Evolutionary conservation across 2,797 vertebrate genomes (phyloP).

Genomic region (Kryptopterus vitreolus): DNA sequence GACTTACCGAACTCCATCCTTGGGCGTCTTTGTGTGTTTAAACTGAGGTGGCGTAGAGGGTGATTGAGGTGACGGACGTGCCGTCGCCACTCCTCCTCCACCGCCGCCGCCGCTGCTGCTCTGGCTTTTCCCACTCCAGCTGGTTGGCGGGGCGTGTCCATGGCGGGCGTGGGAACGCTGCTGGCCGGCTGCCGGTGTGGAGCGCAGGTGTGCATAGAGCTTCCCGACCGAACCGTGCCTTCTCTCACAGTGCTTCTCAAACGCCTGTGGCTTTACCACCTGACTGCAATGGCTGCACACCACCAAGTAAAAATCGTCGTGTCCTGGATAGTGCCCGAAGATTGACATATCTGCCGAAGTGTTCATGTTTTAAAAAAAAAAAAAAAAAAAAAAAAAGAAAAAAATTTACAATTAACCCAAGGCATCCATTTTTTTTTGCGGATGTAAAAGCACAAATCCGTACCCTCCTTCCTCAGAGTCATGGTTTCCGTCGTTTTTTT

Average conservation of each 20-base stretch:
- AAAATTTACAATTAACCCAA: too few relatives aligned
- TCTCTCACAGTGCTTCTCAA: constrained; percentile 92
- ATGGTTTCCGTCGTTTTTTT: constrained; percentile 86
- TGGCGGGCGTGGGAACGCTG: constrained; percentile 75
- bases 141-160: constrained; percentile 74
- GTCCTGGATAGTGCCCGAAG: constrained; percentile 91
- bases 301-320: constrained; percentile 94
- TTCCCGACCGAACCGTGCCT: constrained; percentile 87
- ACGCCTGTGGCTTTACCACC: constrained; percentile 94
- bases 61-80: constrained; percentile 73
- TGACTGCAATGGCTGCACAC: constrained; percentile 93
- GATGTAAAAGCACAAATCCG: constrained; percentile 48
- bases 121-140: too few relatives aligned
- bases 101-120: too few relatives aligned
- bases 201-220: constrained; percentile 77
- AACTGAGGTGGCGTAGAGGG: constrained; percentile 79
- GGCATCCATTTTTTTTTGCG: too few relatives aligned
- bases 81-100: constrained; percentile 53
- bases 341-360: constrained; percentile 87
- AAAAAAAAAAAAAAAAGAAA: background rate
- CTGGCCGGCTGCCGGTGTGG: constrained; percentile 71
- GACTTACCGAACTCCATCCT: constrained; percentile 85
- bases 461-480: constrained; percentile 93
- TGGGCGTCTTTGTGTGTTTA: constrained; percentile 79
- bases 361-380: background rate